Conservation (phyloP, 2,797 vertebrate species). For the Rhynchonycteris naso region DNA sequence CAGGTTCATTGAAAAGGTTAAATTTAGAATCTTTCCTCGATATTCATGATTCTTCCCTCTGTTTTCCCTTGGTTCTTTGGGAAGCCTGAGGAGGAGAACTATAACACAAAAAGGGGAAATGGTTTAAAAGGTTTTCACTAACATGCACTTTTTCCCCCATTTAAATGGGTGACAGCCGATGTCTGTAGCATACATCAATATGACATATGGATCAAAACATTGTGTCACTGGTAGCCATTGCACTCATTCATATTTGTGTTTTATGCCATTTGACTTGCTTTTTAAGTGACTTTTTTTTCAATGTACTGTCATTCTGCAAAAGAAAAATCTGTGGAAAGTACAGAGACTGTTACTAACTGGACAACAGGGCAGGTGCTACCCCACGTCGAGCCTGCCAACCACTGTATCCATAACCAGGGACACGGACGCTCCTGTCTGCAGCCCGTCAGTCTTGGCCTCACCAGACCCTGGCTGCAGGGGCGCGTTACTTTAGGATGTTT, state of each 20-base stretch:
- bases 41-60: not conserved
- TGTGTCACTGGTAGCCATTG: not conserved
- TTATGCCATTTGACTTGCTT: slow-evolving; percentile 43
- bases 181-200: not conserved
- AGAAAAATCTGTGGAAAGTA: slow-evolving; percentile 49
- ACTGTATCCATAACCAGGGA: not conserved
- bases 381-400: not conserved
- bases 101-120: not conserved
- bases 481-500: not conserved
- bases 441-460: not conserved
- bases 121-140: not conserved
- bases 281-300: slow-evolving; percentile 46
- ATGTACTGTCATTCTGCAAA: slow-evolving; percentile 56
- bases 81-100: not conserved
- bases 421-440: not conserved
- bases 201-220: slow-evolving; percentile 63
- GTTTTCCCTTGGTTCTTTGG: not conserved
- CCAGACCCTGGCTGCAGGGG: not conserved
- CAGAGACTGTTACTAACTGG: slow-evolving; percentile 57
- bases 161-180: not conserved
- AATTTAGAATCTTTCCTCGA: not conserved
- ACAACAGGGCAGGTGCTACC: slow-evolving; percentile 44
- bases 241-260: not conserved
- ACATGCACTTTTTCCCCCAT: not conserved
- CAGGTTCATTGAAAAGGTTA: slow-evolving; percentile 16